Conservation (phyloP, 1,140 invertebrate genomes). For the Pogonomyrmex barbatus region DNA sequence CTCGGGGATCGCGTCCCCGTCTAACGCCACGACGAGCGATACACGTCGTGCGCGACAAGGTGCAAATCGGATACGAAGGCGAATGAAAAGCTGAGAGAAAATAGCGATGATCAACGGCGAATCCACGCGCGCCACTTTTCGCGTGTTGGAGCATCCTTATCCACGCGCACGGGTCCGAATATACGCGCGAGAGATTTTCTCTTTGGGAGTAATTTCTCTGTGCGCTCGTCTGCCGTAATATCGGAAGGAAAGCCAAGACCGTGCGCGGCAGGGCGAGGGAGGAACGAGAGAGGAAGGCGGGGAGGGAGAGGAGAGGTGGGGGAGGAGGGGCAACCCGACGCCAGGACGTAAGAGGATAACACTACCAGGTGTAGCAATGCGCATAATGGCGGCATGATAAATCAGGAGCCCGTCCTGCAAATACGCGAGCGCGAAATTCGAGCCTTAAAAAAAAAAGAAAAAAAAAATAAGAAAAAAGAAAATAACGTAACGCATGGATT, state of each 20-base stretch:
- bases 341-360: slow-evolving; percentile 9
- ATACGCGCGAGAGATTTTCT: slow-evolving; percentile 25
- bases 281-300: not conserved
- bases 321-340: not conserved
- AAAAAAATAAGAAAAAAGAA: too few relatives aligned
- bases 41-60: too few relatives aligned
- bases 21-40: not conserved
- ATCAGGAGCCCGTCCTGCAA: slow-evolving; percentile 2
- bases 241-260: slow-evolving; percentile 34
- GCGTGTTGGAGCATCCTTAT: not conserved
- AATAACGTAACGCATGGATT: not conserved
- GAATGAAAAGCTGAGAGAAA: not conserved
- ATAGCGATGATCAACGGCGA: not conserved
- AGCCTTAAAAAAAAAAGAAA: slow-evolving; percentile 3
- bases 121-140: not conserved
- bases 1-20: not conserved
- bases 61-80: not conserved
- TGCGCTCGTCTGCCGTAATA: slow-evolving; percentile 19
- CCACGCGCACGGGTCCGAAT: not conserved
- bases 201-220: slow-evolving; percentile 30
- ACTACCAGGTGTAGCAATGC: slow-evolving; percentile 33
- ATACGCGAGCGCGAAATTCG: slow-evolving; percentile 25
- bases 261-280: not conserved
- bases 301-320: not conserved
- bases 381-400: slow-evolving; percentile 49